Conservation (phyloP, 2,888 invertebrate genomes). For the Octodonta nipae region DNA sequence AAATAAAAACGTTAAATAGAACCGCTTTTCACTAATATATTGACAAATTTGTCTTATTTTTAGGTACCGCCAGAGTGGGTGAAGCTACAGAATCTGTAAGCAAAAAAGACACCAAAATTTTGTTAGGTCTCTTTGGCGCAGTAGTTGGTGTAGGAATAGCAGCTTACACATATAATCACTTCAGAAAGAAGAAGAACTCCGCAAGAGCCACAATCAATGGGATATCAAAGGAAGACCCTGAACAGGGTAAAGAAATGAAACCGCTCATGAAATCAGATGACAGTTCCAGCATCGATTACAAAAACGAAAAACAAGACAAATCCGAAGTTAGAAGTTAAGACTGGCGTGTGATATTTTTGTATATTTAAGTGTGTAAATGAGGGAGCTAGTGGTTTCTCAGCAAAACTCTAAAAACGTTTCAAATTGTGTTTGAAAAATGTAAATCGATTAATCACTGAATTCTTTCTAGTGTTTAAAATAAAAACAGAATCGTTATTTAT, state of each 20-base stretch:
- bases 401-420: too few relatives aligned
- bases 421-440: too few relatives aligned
- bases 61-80: slow-evolving; percentile 13
- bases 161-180: slow-evolving; percentile 44
- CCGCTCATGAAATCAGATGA: slow-evolving; percentile 27
- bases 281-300: too few relatives aligned
- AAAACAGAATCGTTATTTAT: too few relatives aligned
- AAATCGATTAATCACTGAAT: too few relatives aligned
- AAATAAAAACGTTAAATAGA: too few relatives aligned
- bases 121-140: slow-evolving; percentile 40
- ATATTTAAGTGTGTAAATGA: too few relatives aligned
- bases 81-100: slow-evolving; percentile 9
- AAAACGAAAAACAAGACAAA: background rate
- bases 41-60: too few relatives aligned
- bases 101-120: slow-evolving; percentile 24
- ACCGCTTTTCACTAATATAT: too few relatives aligned
- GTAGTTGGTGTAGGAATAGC: slow-evolving; percentile 42
- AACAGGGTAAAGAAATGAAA: slow-evolving; percentile 25
- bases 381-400: too few relatives aligned
- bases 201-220: slow-evolving; percentile 25
- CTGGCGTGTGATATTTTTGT: too few relatives aligned
- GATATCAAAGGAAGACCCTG: slow-evolving; percentile 11
- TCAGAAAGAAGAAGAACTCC: slow-evolving; percentile 30
- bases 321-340: background rate
- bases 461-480: too few relatives aligned